Conservation (phyloP, 2,888 invertebrate species). For the Thera obeliscata region DNA sequence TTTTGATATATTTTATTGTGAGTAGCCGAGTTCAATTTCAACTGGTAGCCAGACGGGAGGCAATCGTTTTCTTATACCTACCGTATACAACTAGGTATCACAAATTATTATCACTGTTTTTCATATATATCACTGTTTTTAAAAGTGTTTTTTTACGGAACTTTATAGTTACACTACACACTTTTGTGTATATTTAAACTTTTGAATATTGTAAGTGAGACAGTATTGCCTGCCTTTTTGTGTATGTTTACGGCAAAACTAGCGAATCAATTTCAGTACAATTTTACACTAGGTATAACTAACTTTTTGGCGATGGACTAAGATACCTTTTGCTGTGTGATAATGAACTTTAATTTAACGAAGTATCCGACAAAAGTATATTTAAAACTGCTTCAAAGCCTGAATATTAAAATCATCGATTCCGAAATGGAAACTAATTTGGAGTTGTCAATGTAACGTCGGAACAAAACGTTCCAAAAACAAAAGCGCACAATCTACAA, state of each 20-base stretch:
- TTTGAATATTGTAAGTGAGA: no score
- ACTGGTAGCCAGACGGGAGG: slow-evolving; percentile 59
- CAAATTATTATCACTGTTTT: slow-evolving; percentile 71
- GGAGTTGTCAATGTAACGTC: slow-evolving; percentile 50
- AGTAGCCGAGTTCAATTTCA: slow-evolving; percentile 64
- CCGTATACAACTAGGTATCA: slow-evolving; percentile 59
- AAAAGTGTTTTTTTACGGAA: background rate
- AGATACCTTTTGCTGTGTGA: background rate
- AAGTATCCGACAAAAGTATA: background rate
- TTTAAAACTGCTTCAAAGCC: background rate
- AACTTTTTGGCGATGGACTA: no score
- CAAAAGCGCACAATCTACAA: slow-evolving; percentile 49
- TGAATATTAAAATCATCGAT: background rate
- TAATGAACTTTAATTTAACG: background rate
- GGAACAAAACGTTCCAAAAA: slow-evolving; percentile 52
- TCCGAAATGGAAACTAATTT: slow-evolving; percentile 45
- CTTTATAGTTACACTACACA: background rate
- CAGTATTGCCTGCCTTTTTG: no score
- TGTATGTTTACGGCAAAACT: no score
- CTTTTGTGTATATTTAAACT: no score
- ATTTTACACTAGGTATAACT: no score
- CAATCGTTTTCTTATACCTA: slow-evolving; percentile 62
- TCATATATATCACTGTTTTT: slow-evolving; percentile 63
- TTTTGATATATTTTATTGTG: slow-evolving; percentile 78
- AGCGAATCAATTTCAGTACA: no score